A percentile compares a stretch with the other conserved stretches of the same genome.
Evolutionary conservation across 1,140 invertebrate genomes (phyloP).

Genomic region (Euglossa dilemma): DNA sequence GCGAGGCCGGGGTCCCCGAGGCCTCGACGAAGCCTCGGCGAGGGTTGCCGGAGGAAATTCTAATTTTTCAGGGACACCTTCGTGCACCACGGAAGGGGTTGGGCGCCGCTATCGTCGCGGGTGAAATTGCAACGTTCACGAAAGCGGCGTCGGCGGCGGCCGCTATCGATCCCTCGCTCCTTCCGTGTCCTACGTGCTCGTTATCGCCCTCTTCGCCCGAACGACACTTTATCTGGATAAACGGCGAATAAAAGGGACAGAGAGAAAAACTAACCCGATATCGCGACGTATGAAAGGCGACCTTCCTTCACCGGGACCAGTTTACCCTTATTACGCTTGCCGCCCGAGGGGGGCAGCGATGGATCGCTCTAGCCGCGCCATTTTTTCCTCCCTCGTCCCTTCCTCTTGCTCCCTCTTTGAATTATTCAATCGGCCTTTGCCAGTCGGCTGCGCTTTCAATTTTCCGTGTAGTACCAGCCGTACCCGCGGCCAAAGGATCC

Average conservation of each 20-base stretch:
- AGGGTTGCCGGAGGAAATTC: background rate
- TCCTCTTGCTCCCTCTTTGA: background rate
- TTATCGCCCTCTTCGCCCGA: constrained; percentile 58
- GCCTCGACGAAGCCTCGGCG: too few species aligned
- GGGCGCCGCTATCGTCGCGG: constrained; percentile 26
- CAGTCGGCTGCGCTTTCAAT: background rate
- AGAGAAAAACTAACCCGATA: constrained; percentile 28
- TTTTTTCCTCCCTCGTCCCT: too few species aligned
- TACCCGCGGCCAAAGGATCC: background rate
- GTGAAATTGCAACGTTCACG: constrained; percentile 60
- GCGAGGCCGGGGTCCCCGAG: background rate
- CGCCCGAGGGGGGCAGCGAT: background rate
- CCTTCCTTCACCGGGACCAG: constrained; percentile 5
- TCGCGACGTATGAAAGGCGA: constrained; percentile 27
- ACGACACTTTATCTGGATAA: constrained; percentile 62
- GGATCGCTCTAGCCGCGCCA: background rate
- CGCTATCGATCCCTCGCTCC: constrained; percentile 52
- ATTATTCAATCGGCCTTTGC: background rate
- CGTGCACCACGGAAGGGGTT: constrained; percentile 16
- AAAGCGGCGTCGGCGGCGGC: constrained; percentile 40
- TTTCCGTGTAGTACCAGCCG: background rate
- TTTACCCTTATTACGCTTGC: constrained; percentile 9
- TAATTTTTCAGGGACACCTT: constrained; percentile 50
- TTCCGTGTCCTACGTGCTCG: constrained; percentile 41
- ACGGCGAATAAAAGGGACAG: constrained; percentile 28